Evolutionary conservation across 2,888 invertebrate genomes (phyloP).

Genomic region (Dryadula phaetusa): DNA sequence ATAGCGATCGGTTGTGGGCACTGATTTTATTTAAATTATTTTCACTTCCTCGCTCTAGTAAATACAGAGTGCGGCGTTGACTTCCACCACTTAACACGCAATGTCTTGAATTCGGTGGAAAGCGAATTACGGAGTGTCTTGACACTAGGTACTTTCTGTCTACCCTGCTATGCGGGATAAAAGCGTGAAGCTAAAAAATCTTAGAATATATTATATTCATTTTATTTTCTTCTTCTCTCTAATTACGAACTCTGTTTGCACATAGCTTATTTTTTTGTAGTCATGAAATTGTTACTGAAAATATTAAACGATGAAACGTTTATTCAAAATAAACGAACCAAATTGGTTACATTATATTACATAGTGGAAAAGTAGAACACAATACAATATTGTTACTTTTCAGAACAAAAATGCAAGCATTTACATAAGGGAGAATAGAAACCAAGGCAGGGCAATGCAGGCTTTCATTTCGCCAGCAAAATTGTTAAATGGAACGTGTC

Average conservation of each 20-base stretch:
- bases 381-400: constrained; percentile 16
- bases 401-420: constrained; percentile 18
- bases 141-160: too few relatives aligned
- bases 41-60: too few relatives aligned
- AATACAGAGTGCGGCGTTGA: too few relatives aligned
- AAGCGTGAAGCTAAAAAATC: too few relatives aligned
- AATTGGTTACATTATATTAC: constrained; percentile 1
- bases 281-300: background rate
- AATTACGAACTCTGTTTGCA: too few relatives aligned
- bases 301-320: background rate
- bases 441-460: constrained; percentile 29
- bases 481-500: constrained; percentile 49
- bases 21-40: too few relatives aligned
- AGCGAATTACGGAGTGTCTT: too few relatives aligned
- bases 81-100: too few relatives aligned
- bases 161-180: too few relatives aligned
- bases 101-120: too few relatives aligned
- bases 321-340: constrained; percentile 11
- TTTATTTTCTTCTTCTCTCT: background rate
- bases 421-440: constrained; percentile 27
- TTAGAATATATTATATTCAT: background rate
- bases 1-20: too few relatives aligned
- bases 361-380: constrained; percentile 18
- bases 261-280: background rate
- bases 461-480: constrained; percentile 39